Evolutionary conservation across 1,140 invertebrate species (phyloP).

Genomic region (Triops longicaudatus): DNA sequence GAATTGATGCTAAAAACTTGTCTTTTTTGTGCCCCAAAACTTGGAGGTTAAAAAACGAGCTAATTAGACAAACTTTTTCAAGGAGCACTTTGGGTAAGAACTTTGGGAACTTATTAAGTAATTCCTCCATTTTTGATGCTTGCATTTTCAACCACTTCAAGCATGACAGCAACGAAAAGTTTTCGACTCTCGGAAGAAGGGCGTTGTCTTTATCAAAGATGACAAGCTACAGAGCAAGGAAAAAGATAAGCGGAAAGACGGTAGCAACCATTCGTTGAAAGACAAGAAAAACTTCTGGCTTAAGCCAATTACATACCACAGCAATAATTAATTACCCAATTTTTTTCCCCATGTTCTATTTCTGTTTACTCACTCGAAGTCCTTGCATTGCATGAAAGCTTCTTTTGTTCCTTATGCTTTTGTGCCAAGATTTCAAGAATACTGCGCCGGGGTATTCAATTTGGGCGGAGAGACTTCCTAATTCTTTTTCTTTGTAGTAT

Average conservation of each 20-base stretch:
- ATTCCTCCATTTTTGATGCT: neutral
- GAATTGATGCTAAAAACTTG: too few relatives aligned
- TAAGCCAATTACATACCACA: too few relatives aligned
- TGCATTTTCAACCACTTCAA: neutral
- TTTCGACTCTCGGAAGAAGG: neutral
- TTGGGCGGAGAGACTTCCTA: neutral
- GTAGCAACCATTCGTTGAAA: neutral
- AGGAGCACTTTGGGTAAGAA: neutral
- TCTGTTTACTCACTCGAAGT: neutral
- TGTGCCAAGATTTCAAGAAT: neutral
- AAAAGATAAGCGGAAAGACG: neutral
- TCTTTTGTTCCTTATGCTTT: neutral
- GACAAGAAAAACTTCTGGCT: neutral
- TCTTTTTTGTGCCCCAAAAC: too few relatives aligned
- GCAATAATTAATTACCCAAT: too few relatives aligned
- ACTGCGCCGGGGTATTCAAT: neutral
- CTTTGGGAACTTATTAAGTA: neutral
- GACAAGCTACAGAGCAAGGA: neutral
- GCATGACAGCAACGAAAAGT: neutral
- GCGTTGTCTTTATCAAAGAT: neutral
- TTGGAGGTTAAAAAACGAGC: too few relatives aligned
- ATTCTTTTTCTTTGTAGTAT: neutral
- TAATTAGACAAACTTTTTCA: neutral
- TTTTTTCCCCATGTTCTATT: neutral
- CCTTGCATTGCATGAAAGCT: neutral